Base-by-base conservation (phyloP, 2,888 invertebrate genomes). In the Pemphredon lugubris region DNA sequence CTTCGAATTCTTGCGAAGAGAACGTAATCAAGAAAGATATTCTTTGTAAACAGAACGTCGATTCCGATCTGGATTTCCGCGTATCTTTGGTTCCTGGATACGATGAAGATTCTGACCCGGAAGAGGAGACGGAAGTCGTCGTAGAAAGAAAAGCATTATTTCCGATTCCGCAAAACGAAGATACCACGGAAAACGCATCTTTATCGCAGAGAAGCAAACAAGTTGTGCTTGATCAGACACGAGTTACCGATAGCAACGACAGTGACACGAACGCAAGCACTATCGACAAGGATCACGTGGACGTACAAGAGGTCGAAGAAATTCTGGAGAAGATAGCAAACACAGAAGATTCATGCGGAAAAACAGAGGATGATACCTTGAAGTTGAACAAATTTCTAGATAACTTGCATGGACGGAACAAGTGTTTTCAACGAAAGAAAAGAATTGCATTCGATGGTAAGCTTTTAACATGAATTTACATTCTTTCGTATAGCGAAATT, bases 81-180 rank as follows among this genome's bases (percentile, higher is more conserved):
- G 70, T 92, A 73, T 91, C 92, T 0, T 81, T 92, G 44, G 91
- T 92, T 0, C 91, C 92, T n/a, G 91, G 91, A 16, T 92, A 92
- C 68, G 91, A 91, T 1, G 91, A 92, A 69, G 92, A 92, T 73
- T 91, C 91, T 0, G 92, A 92, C 21, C 89, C 87, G 21, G 91
- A 91, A 54, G 90, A 91, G 21, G 87, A 86, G 16, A 30, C 57
- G 0, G 75, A 69, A 2, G 58, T 73, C 0, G 82, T 81, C n/a
- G 80, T 85, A 59, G 80, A 81, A 26, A 50, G 69, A 7, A 91
- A 90, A 58, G 90, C 91, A 2, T 72, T 92, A 32, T 92, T 92
- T 78, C 92, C 92, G 0, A 90, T 90, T 26, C 75, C 90, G 0
- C 86, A 90, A 74, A 89, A 89, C 32, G 68, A 79, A 0, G 69